Evolutionary conservation across 2,888 invertebrate species (phyloP).

Genomic region (Lasius platythorax): DNA sequence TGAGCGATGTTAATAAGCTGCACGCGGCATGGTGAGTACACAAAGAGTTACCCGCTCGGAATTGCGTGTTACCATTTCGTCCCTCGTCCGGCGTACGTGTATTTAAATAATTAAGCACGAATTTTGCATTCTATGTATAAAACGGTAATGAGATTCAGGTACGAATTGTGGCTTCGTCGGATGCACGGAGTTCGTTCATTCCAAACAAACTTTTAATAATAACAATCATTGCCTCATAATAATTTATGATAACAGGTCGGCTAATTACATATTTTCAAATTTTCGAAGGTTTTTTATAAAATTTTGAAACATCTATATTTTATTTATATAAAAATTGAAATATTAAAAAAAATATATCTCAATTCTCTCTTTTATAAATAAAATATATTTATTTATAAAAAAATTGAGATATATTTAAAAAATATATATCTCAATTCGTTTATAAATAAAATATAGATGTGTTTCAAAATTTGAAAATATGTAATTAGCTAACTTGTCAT

Average conservation of each 20-base stretch:
- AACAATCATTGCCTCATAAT: background rate
- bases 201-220: background rate
- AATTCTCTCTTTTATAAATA: no score
- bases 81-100: conserved; percentile 81
- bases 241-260: background rate
- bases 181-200: background rate
- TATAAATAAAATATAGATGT: no score
- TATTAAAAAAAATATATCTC: no score
- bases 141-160: conserved; percentile 32
- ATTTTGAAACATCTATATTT: no score
- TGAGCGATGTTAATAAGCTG: conserved; percentile 77
- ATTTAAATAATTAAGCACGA: conserved; percentile 84
- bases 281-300: no score
- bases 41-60: conserved; percentile 73
- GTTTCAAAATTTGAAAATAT: no score
- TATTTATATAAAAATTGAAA: no score
- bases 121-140: conserved; percentile 52
- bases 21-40: conserved; percentile 67
- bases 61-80: conserved; percentile 83
- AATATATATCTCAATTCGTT: no score
- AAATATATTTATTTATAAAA: no score
- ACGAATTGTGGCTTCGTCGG: conserved; percentile 15
- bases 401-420: no score
- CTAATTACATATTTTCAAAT: background rate
- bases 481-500: no score